Evolutionary conservation across 1,140 invertebrate genomes (phyloP).

Genomic region (Drosophila triauraria): DNA sequence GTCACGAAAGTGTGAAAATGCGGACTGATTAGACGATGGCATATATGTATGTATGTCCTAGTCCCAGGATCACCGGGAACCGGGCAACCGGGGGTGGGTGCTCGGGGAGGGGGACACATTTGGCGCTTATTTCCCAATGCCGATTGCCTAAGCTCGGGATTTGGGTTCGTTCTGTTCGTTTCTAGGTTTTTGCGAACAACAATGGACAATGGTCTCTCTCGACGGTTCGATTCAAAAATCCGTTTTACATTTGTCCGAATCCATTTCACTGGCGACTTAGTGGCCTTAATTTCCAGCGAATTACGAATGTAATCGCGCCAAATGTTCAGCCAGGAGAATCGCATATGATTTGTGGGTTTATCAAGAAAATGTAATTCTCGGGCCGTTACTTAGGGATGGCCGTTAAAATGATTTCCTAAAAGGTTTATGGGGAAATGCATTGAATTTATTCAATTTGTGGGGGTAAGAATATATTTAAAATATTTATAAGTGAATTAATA

Average conservation of each 20-base stretch:
- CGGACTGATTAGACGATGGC: conserved; percentile 69
- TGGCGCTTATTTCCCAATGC: conserved; percentile 69
- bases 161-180: conserved; percentile 30
- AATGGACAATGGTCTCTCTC: conserved; percentile 27
- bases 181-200: conserved; percentile 7
- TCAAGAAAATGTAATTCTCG: conserved; percentile 9
- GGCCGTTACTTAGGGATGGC: conserved; percentile 7
- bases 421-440: not conserved
- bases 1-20: conserved; percentile 82
- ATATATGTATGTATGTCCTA: conserved; percentile 23
- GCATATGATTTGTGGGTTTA: conserved; percentile 50
- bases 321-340: conserved; percentile 38
- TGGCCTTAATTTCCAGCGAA: conserved; percentile 65
- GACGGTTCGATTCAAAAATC: conserved; percentile 38
- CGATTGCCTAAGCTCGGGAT: conserved; percentile 78
- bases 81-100: conserved; percentile 28
- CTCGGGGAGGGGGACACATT: conserved; percentile 26
- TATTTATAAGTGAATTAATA: not conserved
- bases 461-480: not conserved
- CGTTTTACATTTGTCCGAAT: conserved; percentile 65
- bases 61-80: conserved; percentile 42
- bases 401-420: conserved; percentile 13
- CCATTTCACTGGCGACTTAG: conserved; percentile 69
- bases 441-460: not conserved
- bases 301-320: conserved; percentile 68